Conservation (phyloP, 2,888 invertebrate genomes). For the Daptonema setosum region DNA sequence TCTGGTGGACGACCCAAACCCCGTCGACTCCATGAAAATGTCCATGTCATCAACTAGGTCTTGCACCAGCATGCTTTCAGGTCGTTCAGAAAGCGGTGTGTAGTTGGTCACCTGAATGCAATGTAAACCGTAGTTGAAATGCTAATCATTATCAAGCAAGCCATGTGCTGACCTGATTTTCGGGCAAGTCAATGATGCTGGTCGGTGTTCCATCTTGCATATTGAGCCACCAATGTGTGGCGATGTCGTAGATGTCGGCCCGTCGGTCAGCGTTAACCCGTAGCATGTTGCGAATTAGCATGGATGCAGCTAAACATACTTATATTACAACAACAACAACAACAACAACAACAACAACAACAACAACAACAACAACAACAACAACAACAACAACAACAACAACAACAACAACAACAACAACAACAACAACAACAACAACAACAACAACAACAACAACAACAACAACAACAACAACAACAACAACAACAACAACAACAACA, state of each 20-base stretch:
- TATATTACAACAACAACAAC: conserved; percentile 1
- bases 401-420: conserved; percentile 7
- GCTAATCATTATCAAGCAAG: neutral
- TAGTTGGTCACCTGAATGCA: conserved; percentile 20
- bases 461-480: conserved; percentile 6
- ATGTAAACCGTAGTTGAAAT: neutral
- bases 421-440: conserved; percentile 6
- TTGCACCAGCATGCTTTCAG: conserved; percentile 25
- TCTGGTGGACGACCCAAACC: conserved; percentile 14
- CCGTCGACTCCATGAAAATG: conserved; percentile 27
- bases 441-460: conserved; percentile 6
- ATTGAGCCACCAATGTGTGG: conserved; percentile 91
- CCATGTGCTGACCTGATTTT: conserved; percentile 19
- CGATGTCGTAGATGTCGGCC: conserved; percentile 77
- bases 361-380: conserved; percentile 7
- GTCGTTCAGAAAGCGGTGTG: conserved; percentile 24
- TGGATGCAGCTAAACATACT: conserved; percentile 56
- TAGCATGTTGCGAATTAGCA: conserved; percentile 75
- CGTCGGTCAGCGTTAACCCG: conserved; percentile 69
- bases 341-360: conserved; percentile 6
- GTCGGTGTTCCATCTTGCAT: conserved; percentile 23
- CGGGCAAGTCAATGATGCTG: conserved; percentile 25
- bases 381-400: conserved; percentile 8
- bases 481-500: conserved; percentile 7
- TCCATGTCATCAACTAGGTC: conserved; percentile 26